phyloP scores from a whole-genome alignment of 2,888 invertebrate species.

The Mesoligia furuncula region DNA sequence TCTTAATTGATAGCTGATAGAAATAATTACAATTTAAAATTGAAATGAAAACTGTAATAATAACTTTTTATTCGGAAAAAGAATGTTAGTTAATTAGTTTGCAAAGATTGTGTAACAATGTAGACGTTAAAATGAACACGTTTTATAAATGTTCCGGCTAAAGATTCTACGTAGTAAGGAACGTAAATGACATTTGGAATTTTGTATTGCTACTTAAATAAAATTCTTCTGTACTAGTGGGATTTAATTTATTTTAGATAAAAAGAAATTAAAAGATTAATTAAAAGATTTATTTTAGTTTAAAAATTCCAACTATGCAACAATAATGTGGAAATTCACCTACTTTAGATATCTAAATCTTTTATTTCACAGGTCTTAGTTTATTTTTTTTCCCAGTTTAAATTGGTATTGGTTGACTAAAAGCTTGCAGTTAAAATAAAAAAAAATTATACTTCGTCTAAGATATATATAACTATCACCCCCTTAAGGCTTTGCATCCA shows the following conservation, averaged over 20 bases:
- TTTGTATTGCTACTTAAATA: constrained; percentile 8
- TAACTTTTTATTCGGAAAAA: not conserved
- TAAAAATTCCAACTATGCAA: not conserved
- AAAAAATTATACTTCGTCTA: too few species aligned
- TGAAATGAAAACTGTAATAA: not conserved
- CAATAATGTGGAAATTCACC: too few species aligned
- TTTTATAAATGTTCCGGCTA: not conserved
- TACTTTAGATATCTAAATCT: too few species aligned
- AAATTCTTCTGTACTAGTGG: not conserved
- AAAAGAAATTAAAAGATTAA: too few species aligned
- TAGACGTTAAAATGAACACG: not conserved
- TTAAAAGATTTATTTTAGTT: too few species aligned
- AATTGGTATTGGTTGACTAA: too few species aligned
- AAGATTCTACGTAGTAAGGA: constrained; percentile 26
- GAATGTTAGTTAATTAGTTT: not conserved
- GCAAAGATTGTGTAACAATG: not conserved
- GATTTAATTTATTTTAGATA: not conserved
- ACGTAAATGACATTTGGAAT: constrained; percentile 28
- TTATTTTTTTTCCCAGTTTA: too few species aligned
- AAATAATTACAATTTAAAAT: not conserved
- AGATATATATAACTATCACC: too few species aligned
- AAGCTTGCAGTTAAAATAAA: too few species aligned
- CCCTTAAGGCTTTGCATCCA: too few species aligned
- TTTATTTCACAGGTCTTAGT: too few species aligned
- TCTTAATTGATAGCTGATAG: not conserved